phyloP scores from a whole-genome alignment of 2,797 vertebrate species.

The Adelosebastes latens region DNA sequence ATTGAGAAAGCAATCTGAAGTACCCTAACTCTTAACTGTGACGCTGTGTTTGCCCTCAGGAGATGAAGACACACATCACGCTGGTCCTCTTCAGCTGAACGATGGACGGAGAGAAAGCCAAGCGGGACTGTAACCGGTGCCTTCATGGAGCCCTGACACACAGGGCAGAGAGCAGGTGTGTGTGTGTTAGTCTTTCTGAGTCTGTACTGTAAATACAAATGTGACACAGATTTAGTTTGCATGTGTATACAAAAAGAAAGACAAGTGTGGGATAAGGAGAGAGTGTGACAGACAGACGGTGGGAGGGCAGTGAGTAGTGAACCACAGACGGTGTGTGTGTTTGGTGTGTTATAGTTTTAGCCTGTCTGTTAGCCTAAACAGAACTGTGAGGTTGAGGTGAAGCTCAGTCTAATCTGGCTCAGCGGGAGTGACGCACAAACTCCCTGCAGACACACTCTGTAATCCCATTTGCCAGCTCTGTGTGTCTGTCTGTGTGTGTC shows the following conservation, averaged over 20 bases:
- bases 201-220: not conserved
- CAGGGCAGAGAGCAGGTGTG: conserved; percentile 69
- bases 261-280: not conserved
- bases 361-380: conserved; percentile 37
- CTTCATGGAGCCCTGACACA: conserved; percentile 73
- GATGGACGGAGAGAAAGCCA: conserved; percentile 59
- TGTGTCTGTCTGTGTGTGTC: conserved; percentile 4
- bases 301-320: conserved; percentile 6
- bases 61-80: conserved; percentile 61
- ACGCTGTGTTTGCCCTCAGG: conserved; percentile 50
- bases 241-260: conserved; percentile 10
- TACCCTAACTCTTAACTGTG: conserved; percentile 3
- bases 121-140: conserved; percentile 58
- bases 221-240: conserved; percentile 4
- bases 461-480: conserved; percentile 70
- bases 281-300: not conserved
- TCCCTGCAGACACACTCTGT: conserved; percentile 62
- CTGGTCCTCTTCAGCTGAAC: conserved; percentile 44
- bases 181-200: not conserved
- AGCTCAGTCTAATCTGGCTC: conserved; percentile 80
- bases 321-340: conserved; percentile 15
- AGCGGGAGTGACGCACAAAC: conserved; percentile 74
- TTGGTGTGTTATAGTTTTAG: conserved; percentile 14
- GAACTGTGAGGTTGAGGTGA: conserved; percentile 53
- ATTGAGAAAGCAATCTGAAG: not conserved